Conservation (phyloP, 2,797 vertebrate genomes). For the Rhabdomys pumilio region DNA sequence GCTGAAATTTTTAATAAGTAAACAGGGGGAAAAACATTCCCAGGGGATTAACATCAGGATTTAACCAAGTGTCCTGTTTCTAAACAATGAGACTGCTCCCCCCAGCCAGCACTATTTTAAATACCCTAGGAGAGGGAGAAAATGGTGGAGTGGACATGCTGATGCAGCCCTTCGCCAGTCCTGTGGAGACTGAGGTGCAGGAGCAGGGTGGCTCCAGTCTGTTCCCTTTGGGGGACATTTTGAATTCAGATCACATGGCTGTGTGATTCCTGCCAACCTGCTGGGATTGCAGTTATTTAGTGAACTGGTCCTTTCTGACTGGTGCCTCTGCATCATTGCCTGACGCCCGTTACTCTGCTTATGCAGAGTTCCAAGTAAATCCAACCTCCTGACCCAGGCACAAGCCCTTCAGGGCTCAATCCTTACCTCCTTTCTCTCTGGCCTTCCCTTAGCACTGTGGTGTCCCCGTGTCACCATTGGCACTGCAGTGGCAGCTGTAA, state of each 20-base stretch:
- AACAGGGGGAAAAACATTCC: background rate
- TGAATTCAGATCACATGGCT: background rate
- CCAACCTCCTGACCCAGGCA: background rate
- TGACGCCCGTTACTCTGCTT: background rate
- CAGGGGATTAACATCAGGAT: constrained; percentile 30
- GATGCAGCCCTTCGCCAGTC: too few relatives aligned
- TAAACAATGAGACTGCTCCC: background rate
- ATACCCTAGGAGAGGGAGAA: background rate
- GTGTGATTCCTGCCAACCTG: background rate
- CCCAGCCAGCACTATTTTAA: background rate
- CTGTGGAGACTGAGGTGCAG: accelerated
- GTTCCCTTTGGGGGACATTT: background rate
- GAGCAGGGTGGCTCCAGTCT: background rate
- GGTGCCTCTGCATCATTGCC: background rate
- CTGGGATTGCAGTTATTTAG: background rate
- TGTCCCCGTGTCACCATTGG: background rate
- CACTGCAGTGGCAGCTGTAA: accelerated
- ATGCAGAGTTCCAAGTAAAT: background rate
- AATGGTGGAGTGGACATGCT: too few relatives aligned
- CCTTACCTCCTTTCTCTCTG: background rate
- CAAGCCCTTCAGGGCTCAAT: background rate
- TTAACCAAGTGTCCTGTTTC: background rate
- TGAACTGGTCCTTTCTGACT: background rate
- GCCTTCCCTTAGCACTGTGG: background rate
- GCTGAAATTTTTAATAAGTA: constrained; percentile 62